These are phyloP conservation scores for Arctopsyche grandis DNA, from an alignment of 1,140 invertebrate genomes.

Conservation along the genomic window DNA sequence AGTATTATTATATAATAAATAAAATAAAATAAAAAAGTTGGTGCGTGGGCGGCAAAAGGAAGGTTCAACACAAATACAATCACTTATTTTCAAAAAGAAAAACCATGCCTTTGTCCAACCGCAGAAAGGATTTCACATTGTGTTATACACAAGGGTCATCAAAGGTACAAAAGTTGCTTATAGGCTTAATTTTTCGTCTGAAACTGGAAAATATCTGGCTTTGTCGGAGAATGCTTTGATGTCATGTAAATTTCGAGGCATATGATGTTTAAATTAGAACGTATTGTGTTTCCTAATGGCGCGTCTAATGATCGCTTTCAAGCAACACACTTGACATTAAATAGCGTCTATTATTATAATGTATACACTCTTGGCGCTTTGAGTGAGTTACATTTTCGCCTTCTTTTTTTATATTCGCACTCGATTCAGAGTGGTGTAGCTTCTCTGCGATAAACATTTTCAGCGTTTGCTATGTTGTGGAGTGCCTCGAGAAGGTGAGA, in stretches of 20 bases:
- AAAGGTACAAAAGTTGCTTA: constrained; percentile 36
- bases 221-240: constrained; percentile 15
- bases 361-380: too few species aligned
- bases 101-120: constrained; percentile 26
- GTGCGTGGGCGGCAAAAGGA: neutral
- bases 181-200: constrained; percentile 36
- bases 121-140: constrained; percentile 30
- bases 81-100: constrained; percentile 31
- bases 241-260: constrained; percentile 19
- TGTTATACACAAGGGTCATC: constrained; percentile 27
- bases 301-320: constrained; percentile 14
- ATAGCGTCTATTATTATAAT: neutral
- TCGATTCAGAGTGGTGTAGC: too few species aligned
- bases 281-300: constrained; percentile 11
- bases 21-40: too few species aligned
- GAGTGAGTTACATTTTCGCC: too few species aligned
- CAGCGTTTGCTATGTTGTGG: too few species aligned
- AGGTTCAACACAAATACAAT: constrained; percentile 10
- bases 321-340: neutral
- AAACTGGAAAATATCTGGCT: constrained; percentile 23
- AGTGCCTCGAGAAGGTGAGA: too few species aligned
- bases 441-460: too few species aligned
- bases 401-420: too few species aligned
- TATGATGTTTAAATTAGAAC: constrained; percentile 29
- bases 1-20: neutral